Evolutionary conservation across 2,797 vertebrate species (phyloP), one percentile per base, ranked within the genome.

Genomic region (Hapalemur alaotrensis): DNA sequence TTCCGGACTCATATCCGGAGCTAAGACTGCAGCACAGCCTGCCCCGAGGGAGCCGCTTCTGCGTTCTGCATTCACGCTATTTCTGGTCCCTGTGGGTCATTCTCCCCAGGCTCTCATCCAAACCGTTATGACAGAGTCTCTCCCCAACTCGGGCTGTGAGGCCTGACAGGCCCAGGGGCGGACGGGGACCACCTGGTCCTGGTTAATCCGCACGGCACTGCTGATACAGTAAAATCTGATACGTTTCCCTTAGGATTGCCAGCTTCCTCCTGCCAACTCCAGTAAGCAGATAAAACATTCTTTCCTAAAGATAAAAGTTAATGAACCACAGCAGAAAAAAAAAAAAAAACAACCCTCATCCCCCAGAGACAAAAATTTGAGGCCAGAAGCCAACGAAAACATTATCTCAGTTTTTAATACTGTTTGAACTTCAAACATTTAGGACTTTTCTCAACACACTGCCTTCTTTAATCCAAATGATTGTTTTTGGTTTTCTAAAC

Each of bases 261-360:
- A 83, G 12, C 12, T 72, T 89, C 18, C 5, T n/a, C 14, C 69
- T 5, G 65, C 38, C 38, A 93, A 78, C 7, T n/a, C 81, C 52
- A 92, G 65, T 48, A 73, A 95, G 73, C n/a, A 96, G 59, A 97
- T 78, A 96, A 93, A 95, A 95, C 87, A 41, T 69, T 92, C 59
- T 80, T 97, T 95, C 52, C 69, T 38, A 83, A 89, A 95, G 35
- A 96, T 67, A 91, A 97, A 95, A 96, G 73, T 76, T 94, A 97
- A 95, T 87, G 88, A 96, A 65, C 75, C 67, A 72, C 61, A 89
- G 89, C 3, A 95, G 48, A 30, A 85, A 50, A 41, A 57, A 43
- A 43, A 35, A 52, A 76, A 48, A 57, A 78, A 57, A 52, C 38
- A 41, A 48, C n/a, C 7, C 22, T 54, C 54, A 54, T 23, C 54